Conservation (phyloP, 2,113 vertebrate species). For the Amphiprion percula region DNA sequence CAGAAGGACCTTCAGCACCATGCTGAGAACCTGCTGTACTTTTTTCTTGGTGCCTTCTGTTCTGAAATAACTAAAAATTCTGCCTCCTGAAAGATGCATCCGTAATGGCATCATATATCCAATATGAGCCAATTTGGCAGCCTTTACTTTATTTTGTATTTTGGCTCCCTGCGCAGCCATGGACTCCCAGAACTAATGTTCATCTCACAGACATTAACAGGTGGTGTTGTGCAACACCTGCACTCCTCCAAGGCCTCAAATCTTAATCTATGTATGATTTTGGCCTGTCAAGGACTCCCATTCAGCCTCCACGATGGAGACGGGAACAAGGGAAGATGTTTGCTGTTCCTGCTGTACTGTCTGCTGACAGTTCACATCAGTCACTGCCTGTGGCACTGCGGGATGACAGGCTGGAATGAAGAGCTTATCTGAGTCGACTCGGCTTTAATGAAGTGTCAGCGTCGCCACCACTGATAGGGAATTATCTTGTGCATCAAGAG, state of each 20-base stretch:
- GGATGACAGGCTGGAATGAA: constrained; percentile 45
- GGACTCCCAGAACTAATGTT: neutral
- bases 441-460: constrained; percentile 62
- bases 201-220: neutral
- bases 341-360: constrained; percentile 36
- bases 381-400: constrained; percentile 38
- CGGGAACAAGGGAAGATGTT: constrained; percentile 33
- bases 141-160: too few relatives aligned
- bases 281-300: constrained; percentile 20
- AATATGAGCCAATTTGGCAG: too few relatives aligned
- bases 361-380: constrained; percentile 50
- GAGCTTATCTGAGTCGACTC: constrained; percentile 38
- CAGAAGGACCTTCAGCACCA: too few relatives aligned
- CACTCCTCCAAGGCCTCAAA: neutral
- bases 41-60: too few relatives aligned
- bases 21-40: too few relatives aligned
- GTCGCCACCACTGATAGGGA: constrained; percentile 24
- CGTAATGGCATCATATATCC: too few relatives aligned
- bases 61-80: too few relatives aligned
- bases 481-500: constrained; percentile 53
- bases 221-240: constrained; percentile 27
- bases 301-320: constrained; percentile 27
- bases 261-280: constrained; percentile 15
- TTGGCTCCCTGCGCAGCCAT: too few relatives aligned
- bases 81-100: too few relatives aligned